Conservation (phyloP, 2,797 vertebrate genomes). For the Buceros bicornis region DNA sequence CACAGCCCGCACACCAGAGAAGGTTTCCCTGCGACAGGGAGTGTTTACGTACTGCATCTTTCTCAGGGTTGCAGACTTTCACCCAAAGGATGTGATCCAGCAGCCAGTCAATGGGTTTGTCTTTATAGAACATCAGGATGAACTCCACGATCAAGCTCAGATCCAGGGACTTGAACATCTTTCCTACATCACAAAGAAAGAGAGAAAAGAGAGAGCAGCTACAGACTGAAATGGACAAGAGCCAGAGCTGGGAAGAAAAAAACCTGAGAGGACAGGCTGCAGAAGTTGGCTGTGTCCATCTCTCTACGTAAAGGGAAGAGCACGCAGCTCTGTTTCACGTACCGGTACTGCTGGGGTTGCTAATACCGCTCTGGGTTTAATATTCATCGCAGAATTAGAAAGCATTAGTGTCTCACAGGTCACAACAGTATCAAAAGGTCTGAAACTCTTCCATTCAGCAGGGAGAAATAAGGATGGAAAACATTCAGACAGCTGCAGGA, state of each 20-base stretch:
- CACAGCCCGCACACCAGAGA: background rate
- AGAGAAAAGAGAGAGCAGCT: background rate
- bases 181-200: conserved; percentile 81
- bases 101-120: conserved; percentile 99
- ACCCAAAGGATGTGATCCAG: conserved; percentile 99
- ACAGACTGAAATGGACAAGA: background rate
- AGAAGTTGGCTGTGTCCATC: background rate
- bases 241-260: background rate
- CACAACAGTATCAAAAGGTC: conserved; percentile 45
- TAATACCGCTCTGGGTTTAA: conserved; percentile 11
- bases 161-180: conserved; percentile 98
- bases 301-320: background rate
- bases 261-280: background rate
- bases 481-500: conserved; percentile 33
- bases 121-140: conserved; percentile 99
- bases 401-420: conserved; percentile 27
- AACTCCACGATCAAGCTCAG: conserved; percentile 97
- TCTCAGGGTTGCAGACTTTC: conserved; percentile 98
- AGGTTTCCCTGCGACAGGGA: background rate
- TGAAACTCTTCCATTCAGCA: conserved; percentile 26
- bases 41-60: conserved; percentile 90
- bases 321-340: background rate
- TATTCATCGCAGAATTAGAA: background rate
- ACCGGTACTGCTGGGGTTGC: background rate
- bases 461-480: conserved; percentile 37